A percentile compares a stretch with the other conserved stretches of the same genome.
Evolutionary conservation across 1,140 invertebrate genomes (phyloP).

Genomic region (Thaumatotibia leucotreta): DNA sequence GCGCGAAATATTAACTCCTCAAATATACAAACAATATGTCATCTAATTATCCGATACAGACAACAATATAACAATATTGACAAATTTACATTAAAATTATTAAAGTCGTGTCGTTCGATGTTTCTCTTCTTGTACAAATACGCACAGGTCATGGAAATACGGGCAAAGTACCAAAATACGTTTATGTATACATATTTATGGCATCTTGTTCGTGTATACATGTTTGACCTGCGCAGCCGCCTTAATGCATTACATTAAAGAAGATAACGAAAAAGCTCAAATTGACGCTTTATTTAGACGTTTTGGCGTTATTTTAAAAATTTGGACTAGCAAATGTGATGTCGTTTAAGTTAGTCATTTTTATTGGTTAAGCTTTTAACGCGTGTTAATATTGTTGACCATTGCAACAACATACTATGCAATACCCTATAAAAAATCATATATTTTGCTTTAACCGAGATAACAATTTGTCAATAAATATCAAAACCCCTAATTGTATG

Average conservation of each 20-base stretch:
- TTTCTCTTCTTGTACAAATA: neutral
- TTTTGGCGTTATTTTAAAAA: too few relatives aligned
- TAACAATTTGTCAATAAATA: neutral
- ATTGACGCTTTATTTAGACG: neutral
- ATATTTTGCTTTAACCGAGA: neutral
- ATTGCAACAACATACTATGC: neutral
- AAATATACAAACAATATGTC: too few relatives aligned
- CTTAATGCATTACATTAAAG: too few relatives aligned
- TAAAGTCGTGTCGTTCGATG: neutral
- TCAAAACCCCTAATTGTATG: neutral
- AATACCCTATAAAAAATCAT: neutral
- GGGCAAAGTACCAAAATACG: neutral
- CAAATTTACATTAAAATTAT: neutral
- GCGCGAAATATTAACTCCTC: too few relatives aligned
- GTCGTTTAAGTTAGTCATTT: neutral
- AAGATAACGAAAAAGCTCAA: too few relatives aligned
- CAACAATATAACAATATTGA: too few relatives aligned
- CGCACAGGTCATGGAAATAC: neutral
- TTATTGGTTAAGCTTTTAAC: neutral
- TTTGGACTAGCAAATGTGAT: neutral
- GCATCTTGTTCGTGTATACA: neutral
- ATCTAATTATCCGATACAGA: too few relatives aligned
- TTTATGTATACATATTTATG: too few relatives aligned
- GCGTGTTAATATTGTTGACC: neutral
- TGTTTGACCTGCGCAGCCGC: neutral